phyloP scores from a whole-genome alignment of 2,888 invertebrate species.

The Schrankia costaestrigalis region DNA sequence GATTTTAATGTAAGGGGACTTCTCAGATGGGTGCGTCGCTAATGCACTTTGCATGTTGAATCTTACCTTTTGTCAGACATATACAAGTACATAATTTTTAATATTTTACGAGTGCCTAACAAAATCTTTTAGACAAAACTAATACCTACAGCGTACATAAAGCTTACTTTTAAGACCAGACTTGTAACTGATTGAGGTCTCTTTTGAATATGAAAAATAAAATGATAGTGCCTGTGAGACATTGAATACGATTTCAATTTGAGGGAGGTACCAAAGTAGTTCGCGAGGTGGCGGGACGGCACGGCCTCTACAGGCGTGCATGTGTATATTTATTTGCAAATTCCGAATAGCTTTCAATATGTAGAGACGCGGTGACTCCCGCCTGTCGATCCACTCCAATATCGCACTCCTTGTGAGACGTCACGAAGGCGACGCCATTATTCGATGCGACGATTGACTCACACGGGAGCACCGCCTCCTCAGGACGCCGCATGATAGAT shows the following conservation, averaged over 20 bases:
- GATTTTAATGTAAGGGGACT: conserved; percentile 26
- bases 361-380: conserved; percentile 72
- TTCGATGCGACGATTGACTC: conserved; percentile 69
- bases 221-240: conserved; percentile 54
- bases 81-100: conserved; percentile 34
- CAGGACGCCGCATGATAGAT: conserved; percentile 72
- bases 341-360: conserved; percentile 78
- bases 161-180: too few species aligned
- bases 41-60: conserved; percentile 63
- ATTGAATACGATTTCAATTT: conserved; percentile 75
- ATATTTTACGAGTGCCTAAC: conserved; percentile 13
- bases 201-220: conserved; percentile 33
- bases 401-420: conserved; percentile 68
- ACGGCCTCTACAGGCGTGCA: conserved; percentile 48
- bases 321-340: conserved; percentile 78
- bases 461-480: conserved; percentile 54
- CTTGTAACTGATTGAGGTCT: too few species aligned
- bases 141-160: too few species aligned
- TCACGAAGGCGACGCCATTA: conserved; percentile 69
- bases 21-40: conserved; percentile 56
- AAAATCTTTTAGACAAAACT: neutral
- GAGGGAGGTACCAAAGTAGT: conserved; percentile 55
- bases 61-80: conserved; percentile 29
- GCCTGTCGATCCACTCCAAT: conserved; percentile 77
- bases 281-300: conserved; percentile 53